phyloP scores from a whole-genome alignment of 2,797 vertebrate species.

The Sebastolobus alascanus region DNA sequence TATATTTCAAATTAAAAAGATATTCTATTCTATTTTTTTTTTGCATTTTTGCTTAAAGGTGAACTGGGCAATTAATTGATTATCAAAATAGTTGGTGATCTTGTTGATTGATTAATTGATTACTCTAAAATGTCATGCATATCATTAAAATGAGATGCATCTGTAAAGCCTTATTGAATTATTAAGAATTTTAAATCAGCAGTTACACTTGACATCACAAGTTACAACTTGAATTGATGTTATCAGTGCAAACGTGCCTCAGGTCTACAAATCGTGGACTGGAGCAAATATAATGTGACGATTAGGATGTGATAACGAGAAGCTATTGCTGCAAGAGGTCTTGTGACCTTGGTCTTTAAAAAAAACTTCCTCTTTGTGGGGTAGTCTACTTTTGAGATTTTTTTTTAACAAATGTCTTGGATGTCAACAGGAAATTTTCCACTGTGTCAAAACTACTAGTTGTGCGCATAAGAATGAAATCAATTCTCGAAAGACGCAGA shows the following conservation, averaged over 20 bases:
- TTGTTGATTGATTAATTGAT: neutral
- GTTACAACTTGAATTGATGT: conserved; percentile 7
- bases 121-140: neutral
- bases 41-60: neutral
- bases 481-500: neutral
- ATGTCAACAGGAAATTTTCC: conserved; percentile 4
- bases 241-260: neutral
- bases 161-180: neutral
- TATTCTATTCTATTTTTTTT: neutral
- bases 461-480: neutral
- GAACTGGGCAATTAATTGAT: neutral
- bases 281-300: conserved; percentile 8
- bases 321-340: conserved; percentile 14
- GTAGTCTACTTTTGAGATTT: neutral
- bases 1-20: neutral
- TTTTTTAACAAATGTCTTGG: neutral
- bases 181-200: neutral
- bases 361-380: conserved; percentile 22
- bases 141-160: neutral
- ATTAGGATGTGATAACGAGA: conserved; percentile 25
- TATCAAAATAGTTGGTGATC: neutral
- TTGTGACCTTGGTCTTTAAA: conserved; percentile 43
- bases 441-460: conserved; percentile 1
- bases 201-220: conserved; percentile 20
- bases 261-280: neutral